Base-by-base conservation (phyloP, 2,113 vertebrate species). In the Craseonycteris thonglongyai region DNA sequence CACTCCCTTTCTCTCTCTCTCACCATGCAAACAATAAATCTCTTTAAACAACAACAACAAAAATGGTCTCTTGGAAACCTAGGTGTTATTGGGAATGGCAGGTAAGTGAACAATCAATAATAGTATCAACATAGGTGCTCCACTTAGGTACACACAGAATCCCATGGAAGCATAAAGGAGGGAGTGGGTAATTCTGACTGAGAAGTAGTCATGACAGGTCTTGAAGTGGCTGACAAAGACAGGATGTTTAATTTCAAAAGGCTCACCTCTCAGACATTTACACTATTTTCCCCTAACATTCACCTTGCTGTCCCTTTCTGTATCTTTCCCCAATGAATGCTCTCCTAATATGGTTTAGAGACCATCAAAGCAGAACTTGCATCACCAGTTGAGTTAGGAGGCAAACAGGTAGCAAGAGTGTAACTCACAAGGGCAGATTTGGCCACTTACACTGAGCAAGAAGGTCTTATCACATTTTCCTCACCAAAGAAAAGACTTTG, bases 391-490 rank as follows among this genome's bases (percentile, higher is more conserved):
- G 33, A 91, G 30, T 56, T 56, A 61, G 28, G 2, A 7, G 24
- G 33, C 30, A 24, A 51, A 87, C 3, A 15, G 3, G 30, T 10
- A 54, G 6, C 14, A 68, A 33, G 10, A 24, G 30, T 2, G 5
- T 28, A 45, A n/a, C 19, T 14, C 26, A 15, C 8, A 38, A 4
- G 3, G 28, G 56, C 0, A 59, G n/a, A n/a, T 7, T 30, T 0
- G 15, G 45, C 30, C 42, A 63, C 33, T 19, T 14, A 0, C 1
- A 0, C 33, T 54, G 8, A 65, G 7, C 42, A 49, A 58, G 19
- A 65, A 63, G 68, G 0, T 12, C 35, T 88, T 2, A 6, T 28
- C 24, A n/a, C 2, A 14, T 68, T 35, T 28, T 71, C 33, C 35
- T 94, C 18, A 13, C 15, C 30, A 66, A 66, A 42, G 47, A 63